Evolutionary conservation across 2,888 invertebrate species (phyloP).

Genomic region (Microlaimidae sp.): DNA sequence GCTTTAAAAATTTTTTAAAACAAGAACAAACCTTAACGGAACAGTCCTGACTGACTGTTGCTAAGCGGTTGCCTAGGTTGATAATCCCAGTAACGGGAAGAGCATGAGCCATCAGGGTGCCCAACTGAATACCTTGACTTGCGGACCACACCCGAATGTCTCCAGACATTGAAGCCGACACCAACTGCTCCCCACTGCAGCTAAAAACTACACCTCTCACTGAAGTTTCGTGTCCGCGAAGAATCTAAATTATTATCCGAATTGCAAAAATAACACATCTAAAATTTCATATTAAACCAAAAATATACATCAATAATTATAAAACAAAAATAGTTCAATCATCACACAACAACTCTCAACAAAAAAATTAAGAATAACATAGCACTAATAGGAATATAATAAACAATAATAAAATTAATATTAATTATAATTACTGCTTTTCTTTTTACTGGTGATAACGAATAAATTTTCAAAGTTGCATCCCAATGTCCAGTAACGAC

Average conservation of each 20-base stretch:
- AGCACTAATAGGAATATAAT: too few species aligned
- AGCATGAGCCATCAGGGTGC: background rate
- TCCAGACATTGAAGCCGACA: slow-evolving; percentile 35
- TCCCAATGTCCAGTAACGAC: slow-evolving; percentile 39
- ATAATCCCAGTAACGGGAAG: background rate
- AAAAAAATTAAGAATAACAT: too few species aligned
- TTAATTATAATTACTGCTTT: too few species aligned
- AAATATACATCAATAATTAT: too few species aligned
- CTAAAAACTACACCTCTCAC: slow-evolving; percentile 36
- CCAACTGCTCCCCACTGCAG: slow-evolving; percentile 35
- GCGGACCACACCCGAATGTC: slow-evolving; percentile 38
- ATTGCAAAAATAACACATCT: too few species aligned
- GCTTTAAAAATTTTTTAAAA: too few species aligned
- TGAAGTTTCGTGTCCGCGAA: slow-evolving; percentile 36
- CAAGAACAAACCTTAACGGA: background rate
- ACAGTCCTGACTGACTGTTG: slow-evolving; percentile 2
- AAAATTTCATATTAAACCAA: too few species aligned
- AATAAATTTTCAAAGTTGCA: slow-evolving; percentile 33
- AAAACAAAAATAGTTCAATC: too few species aligned
- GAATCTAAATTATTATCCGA: slow-evolving; percentile 29
- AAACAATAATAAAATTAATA: too few species aligned
- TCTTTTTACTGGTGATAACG: slow-evolving; percentile 31
- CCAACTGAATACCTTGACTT: background rate
- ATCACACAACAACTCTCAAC: too few species aligned
- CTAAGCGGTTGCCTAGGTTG: background rate